Percentiles rank a stretch among this genome's conserved stretches.
These are phyloP conservation scores for Drosophila oshimai DNA, from an alignment of 1,140 invertebrate genomes.

Conservation along the genomic window DNA sequence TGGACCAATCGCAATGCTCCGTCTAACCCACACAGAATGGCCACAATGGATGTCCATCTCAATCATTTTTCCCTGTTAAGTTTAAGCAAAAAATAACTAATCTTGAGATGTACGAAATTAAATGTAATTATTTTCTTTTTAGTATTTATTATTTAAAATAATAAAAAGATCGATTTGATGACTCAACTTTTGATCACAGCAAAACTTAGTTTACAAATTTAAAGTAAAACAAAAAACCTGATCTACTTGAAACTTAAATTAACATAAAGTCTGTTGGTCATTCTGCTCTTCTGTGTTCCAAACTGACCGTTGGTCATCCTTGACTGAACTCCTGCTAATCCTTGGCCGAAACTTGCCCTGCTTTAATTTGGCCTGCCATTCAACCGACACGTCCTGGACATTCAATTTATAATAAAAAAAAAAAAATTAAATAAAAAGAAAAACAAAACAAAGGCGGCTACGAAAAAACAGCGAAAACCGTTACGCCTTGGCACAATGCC, in stretches of 20 bases:
- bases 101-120: not conserved
- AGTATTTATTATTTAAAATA: not conserved
- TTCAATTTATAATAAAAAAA: conserved; percentile 10
- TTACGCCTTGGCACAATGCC: conserved; percentile 46
- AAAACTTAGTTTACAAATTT: too few species aligned
- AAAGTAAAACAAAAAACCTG: too few species aligned
- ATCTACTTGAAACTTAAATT: too few species aligned
- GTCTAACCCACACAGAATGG: too few species aligned
- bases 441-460: conserved; percentile 26
- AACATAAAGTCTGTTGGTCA: too few species aligned
- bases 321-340: conserved; percentile 15
- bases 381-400: conserved; percentile 29
- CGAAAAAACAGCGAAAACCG: conserved; percentile 34
- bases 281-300: not conserved
- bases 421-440: not conserved
- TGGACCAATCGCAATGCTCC: conserved; percentile 39
- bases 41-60: too few species aligned
- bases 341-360: conserved; percentile 32
- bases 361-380: conserved; percentile 24
- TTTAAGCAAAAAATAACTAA: too few species aligned
- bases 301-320: conserved; percentile 33
- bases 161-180: too few species aligned
- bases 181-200: too few species aligned
- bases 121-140: not conserved
- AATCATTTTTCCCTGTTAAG: too few species aligned